A percentile compares a stretch with the other conserved stretches of the same genome.
Evolutionary conservation across 23 tunicate species (phyloP).

Genomic region (Ciona savignyi): DNA sequence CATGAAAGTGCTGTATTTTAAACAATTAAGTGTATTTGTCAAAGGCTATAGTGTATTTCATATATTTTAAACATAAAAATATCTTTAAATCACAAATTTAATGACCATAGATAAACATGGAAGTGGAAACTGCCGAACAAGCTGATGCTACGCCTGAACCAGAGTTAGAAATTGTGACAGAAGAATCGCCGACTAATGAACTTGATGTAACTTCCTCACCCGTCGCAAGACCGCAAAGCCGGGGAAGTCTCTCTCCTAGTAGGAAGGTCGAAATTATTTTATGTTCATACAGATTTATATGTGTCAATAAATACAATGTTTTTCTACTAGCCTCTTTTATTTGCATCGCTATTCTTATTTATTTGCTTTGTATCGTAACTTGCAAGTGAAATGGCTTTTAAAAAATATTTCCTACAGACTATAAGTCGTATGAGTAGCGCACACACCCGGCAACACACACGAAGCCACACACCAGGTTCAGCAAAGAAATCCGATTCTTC

Average conservation of each 20-base stretch:
- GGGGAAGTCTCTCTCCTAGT: constrained; percentile 83
- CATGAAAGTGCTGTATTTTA: too few species aligned
- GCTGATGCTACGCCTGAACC: background rate
- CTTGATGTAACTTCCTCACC: constrained; percentile 49
- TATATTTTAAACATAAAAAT: too few species aligned
- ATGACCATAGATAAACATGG: background rate
- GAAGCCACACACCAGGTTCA: constrained; percentile 34
- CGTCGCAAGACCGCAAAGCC: constrained; percentile 76
- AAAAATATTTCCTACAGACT: constrained; percentile 22
- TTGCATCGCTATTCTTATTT: background rate
- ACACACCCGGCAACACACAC: constrained; percentile 42
- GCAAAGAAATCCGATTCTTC: constrained; percentile 17
- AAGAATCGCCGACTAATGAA: background rate
- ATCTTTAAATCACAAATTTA: too few species aligned
- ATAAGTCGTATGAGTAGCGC: constrained; percentile 78
- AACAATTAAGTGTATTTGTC: background rate
- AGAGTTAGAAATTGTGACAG: background rate
- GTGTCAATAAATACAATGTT: too few species aligned
- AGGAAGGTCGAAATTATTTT: constrained; percentile 44
- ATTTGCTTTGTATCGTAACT: too few species aligned
- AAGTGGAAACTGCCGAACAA: background rate
- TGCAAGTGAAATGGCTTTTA: background rate
- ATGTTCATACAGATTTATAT: too few species aligned
- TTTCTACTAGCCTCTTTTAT: too few species aligned
- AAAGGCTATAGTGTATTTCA: background rate